Evolutionary conservation across 2,113 vertebrate genomes (phyloP), one percentile per base, ranked within the genome.

Genomic region (Urocitellus parryii): DNA sequence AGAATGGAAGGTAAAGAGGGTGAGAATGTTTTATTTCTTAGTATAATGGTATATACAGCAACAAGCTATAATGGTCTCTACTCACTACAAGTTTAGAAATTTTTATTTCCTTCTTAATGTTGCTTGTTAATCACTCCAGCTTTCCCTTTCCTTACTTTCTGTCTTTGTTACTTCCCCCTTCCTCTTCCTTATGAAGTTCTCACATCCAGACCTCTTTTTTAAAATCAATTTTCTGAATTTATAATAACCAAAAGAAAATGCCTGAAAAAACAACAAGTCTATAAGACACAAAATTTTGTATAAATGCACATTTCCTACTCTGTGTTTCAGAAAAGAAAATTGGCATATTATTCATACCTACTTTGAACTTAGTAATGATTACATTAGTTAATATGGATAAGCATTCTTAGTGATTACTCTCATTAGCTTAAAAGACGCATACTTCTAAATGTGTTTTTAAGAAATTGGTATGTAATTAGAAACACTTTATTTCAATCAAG

Each of bases 401-500:
- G 34, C 27, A n/a, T 87, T 94, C 92, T 83, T 85, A 45, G 61
- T 78, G 58, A 95, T 85, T 56, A 87, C 18, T 84, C 76, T 88
- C 68, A 88, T 94, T 95, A 92, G 3, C 32, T 93, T 96, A 70
- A 94, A 96, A 76, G 58, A 88, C 37, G 4, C 37, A 74, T 82
- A 63, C 2, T 29, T 87, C 20, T 94, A 77, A 37, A 83, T 74
- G 22, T 88, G 39, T 74, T 95, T 96, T 90, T 77, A 88, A 80
- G 72, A 95, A 94, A 92, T 67, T 92, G 22, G 51, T 65, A 77
- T 94, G 68, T 37, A 95, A 91, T 88, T 97, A 94, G 87, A 84
- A 79, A 81, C 70, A 92, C 16, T 97, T 93, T 78, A 93, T 96
- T 88, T 95, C 87, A 97, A 97, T 97, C 91, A 96, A 85, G 74